Percentiles rank a stretch among this genome's conserved stretches.
These are phyloP conservation scores for Rousettus madagascariensis DNA, from an alignment of 2,797 vertebrate genomes.

Conservation along the genomic window DNA sequence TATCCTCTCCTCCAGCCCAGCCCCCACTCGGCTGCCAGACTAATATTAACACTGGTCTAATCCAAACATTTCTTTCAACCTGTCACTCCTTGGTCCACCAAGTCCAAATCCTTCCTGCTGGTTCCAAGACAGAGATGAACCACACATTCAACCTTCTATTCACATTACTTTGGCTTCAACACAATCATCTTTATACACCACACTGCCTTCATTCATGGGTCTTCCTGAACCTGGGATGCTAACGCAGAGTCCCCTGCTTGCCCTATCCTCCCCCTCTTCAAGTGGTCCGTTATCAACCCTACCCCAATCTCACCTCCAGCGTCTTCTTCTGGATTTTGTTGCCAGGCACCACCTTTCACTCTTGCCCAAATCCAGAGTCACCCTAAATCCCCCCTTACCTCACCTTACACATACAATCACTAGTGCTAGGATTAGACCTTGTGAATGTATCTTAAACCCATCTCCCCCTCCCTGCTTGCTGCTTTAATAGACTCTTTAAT, in stretches of 20 bases:
- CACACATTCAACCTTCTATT: not conserved
- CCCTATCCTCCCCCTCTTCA: not conserved
- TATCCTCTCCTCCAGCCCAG: not conserved
- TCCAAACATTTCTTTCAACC: not conserved
- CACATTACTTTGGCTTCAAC: accelerated
- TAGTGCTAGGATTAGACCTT: not conserved
- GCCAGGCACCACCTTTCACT: not conserved
- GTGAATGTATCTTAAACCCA: not conserved
- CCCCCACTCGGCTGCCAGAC: not conserved
- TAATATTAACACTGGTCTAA: not conserved
- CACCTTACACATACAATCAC: not conserved
- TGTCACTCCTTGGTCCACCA: not conserved
- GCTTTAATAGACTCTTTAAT: not conserved
- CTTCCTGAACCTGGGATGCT: not conserved
- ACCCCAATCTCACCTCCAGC: not conserved
- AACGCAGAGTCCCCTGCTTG: not conserved
- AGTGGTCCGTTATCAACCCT: not conserved
- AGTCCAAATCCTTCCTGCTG: not conserved
- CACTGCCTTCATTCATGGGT: not conserved
- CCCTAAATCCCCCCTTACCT: not conserved
- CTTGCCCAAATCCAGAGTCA: not conserved
- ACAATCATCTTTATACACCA: not conserved
- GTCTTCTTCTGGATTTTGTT: not conserved
- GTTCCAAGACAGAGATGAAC: not conserved
- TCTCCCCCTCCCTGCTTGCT: not conserved